These are phyloP conservation scores for Drosophila kuntzei DNA, from an alignment of 2,888 invertebrate species.

Conservation along the genomic window DNA sequence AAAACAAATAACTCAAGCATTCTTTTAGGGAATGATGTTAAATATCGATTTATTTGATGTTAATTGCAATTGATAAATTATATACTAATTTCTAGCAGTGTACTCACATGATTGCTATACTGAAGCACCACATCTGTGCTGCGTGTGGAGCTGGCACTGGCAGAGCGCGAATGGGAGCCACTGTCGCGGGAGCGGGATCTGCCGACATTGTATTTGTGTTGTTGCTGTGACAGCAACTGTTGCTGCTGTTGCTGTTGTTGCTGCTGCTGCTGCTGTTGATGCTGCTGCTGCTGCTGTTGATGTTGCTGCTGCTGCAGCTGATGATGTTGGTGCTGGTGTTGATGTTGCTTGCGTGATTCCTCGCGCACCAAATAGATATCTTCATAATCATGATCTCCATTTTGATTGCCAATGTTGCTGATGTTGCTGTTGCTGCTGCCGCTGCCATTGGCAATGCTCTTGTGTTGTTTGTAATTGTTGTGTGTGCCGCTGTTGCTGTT, in stretches of 20 bases:
- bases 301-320: constrained; percentile 52
- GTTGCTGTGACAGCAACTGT: constrained; percentile 60
- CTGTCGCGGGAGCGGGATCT: constrained; percentile 89
- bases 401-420: constrained; percentile 57
- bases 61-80: no score
- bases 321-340: constrained; percentile 57
- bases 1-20: not conserved
- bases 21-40: not conserved
- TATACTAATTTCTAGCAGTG: constrained; percentile 3
- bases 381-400: constrained; percentile 91
- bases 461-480: constrained; percentile 54
- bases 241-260: constrained; percentile 45
- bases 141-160: constrained; percentile 87
- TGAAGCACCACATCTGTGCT: constrained; percentile 85
- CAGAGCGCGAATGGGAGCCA: constrained; percentile 92
- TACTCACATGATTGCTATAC: constrained; percentile 84
- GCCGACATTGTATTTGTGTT: constrained; percentile 81
- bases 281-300: constrained; percentile 47
- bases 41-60: no score
- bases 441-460: constrained; percentile 23
- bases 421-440: constrained; percentile 51
- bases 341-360: constrained; percentile 85
- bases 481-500: constrained; percentile 46
- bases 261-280: constrained; percentile 65
- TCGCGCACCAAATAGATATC: constrained; percentile 92